These are phyloP conservation scores for Agrilus cyanescens DNA, from an alignment of 2,888 invertebrate genomes.

Conservation along the genomic window DNA sequence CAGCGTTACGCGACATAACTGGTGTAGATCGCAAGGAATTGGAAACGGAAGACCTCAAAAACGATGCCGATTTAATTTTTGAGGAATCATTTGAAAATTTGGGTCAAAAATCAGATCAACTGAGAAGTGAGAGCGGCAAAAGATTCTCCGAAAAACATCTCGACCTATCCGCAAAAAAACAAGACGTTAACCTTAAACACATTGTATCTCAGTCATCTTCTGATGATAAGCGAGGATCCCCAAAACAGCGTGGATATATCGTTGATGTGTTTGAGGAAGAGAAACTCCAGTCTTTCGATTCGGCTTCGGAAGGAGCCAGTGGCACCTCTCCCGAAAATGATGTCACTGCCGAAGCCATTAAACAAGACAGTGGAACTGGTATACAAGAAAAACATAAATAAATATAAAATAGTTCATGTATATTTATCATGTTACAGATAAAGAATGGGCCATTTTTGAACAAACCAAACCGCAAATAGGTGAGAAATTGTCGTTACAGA, in stretches of 20 bases:
- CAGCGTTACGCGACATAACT: slow-evolving; percentile 67
- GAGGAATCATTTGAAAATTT: no score
- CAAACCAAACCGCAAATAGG: slow-evolving; percentile 27
- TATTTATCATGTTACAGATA: slow-evolving; percentile 23
- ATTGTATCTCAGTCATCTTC: no score
- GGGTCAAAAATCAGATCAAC: no score
- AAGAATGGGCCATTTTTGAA: slow-evolving; percentile 51
- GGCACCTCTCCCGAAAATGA: slow-evolving; percentile 54
- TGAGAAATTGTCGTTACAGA: slow-evolving; percentile 29
- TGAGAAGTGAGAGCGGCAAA: no score
- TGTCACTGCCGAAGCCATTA: slow-evolving; percentile 32
- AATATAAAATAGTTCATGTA: background rate
- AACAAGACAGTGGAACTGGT: slow-evolving; percentile 32
- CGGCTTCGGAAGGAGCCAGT: slow-evolving; percentile 50
- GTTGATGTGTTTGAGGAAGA: no score
- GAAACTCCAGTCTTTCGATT: slow-evolving; percentile 18
- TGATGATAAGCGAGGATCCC: no score
- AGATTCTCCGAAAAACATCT: no score
- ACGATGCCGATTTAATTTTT: no score
- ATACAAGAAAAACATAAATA: slow-evolving; percentile 6
- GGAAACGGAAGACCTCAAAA: no score
- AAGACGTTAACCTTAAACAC: no score
- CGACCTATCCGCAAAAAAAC: no score
- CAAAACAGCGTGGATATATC: no score
- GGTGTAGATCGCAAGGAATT: slow-evolving; percentile 38